phyloP scores from a whole-genome alignment of 2,797 vertebrate species.

The Lates japonicus region DNA sequence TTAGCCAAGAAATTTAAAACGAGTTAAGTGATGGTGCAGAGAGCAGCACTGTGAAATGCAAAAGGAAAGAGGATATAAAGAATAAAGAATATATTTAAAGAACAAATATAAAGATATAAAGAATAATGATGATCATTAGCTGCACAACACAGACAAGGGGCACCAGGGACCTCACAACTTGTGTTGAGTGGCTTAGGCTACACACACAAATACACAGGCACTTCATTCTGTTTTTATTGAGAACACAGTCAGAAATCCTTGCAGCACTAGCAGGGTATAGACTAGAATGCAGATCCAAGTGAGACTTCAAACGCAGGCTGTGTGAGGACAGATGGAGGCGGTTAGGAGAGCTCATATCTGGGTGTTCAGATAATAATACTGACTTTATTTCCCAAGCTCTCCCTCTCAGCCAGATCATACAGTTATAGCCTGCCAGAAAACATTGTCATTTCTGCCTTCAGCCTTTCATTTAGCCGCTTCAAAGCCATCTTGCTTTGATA shows the following conservation, averaged over 20 bases:
- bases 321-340: slow-evolving; percentile 77
- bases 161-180: slow-evolving; percentile 44
- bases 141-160: slow-evolving; percentile 46
- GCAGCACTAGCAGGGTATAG: slow-evolving; percentile 46
- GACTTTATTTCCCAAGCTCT: slow-evolving; percentile 77
- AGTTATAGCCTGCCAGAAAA: slow-evolving; percentile 75
- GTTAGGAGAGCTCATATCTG: slow-evolving; percentile 79
- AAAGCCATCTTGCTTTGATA: slow-evolving; percentile 74
- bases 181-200: slow-evolving; percentile 45
- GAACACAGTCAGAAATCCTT: slow-evolving; percentile 51
- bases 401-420: slow-evolving; percentile 71
- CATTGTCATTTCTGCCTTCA: slow-evolving; percentile 73
- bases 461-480: slow-evolving; percentile 75
- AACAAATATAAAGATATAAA: background rate
- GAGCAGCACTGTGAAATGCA: slow-evolving; percentile 46
- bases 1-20: slow-evolving; percentile 63
- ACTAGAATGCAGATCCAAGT: slow-evolving; percentile 63
- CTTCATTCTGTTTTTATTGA: background rate
- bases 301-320: slow-evolving; percentile 74
- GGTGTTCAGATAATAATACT: slow-evolving; percentile 77
- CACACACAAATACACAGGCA: slow-evolving; percentile 41
- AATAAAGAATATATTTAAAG: background rate
- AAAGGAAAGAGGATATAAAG: slow-evolving; percentile 41
- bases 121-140: slow-evolving; percentile 65
- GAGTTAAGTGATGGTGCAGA: slow-evolving; percentile 63